Base-by-base conservation (phyloP, 2,113 vertebrate species). In the Sinocyclocheilus maitianheensis region DNA sequence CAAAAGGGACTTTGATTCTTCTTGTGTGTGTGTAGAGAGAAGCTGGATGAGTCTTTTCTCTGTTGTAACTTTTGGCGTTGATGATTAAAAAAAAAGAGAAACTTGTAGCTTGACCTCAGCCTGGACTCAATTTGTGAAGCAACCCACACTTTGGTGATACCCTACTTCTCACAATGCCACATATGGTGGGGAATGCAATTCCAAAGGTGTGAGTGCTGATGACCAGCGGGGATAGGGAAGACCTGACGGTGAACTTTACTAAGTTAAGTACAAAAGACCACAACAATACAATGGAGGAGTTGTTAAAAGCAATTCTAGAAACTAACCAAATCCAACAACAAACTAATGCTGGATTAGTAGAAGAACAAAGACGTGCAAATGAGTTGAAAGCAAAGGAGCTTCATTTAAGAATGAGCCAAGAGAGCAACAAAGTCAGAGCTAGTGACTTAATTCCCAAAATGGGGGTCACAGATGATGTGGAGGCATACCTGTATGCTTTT, bases 401-500 rank as follows among this genome's bases (percentile, higher is more conserved):
- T 11, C 4, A 76, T 13, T 48, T 77, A 51, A 77, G 20, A 77
- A 51, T 51, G 46, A 77, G 46, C 43, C 74, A 46, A 77, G 13
- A 26, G 1, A 13, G 22, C 74, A 48, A 26, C 46, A 51, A 51
- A 51, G 46, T 77, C 5, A 46, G n/a, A 13, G 46, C 4, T 77
- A 77, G 43, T 26, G 22, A 77, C 74, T 77, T 76, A 3, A 24
- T n/a, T 63, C 10, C 74, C 48, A 76, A 76, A 76, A 26, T 76
- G 22, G 43, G 22, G n/a, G 74, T 77, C n/a, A 77, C 34, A 4
- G 5, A 77, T 77, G 46, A 77, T n/a, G 18, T 77, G 40, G 46
- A 77, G n/a, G 74, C 74, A 77, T 77, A 26, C 74, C 5, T 77
- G n/a, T 16, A 77, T 51, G 74, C 46, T 12, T 76, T 77, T 77